Conservation (phyloP, 2,888 invertebrate genomes). For the Andrena fulva region DNA sequence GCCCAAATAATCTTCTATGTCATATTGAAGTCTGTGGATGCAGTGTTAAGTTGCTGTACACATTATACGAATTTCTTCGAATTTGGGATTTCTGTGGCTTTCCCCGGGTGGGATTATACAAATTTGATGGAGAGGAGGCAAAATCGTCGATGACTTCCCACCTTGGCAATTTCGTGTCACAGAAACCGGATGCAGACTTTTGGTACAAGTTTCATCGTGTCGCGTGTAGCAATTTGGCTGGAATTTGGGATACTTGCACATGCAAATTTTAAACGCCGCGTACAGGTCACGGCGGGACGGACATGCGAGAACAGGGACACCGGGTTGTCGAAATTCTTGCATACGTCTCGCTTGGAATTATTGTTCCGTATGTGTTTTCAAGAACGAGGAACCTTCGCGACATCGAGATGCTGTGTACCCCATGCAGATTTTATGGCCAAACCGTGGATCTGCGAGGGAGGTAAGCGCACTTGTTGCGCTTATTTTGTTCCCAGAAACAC, state of each 20-base stretch:
- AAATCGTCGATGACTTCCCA: conserved; percentile 3
- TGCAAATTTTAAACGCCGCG: conserved; percentile 27
- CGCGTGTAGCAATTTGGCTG: conserved; percentile 50
- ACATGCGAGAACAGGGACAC: conserved; percentile 25
- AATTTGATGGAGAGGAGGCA: background rate
- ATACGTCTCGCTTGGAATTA: conserved; percentile 28
- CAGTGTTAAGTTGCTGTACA: no score
- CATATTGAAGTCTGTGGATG: no score
- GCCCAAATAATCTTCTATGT: no score
- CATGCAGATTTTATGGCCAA: conserved; percentile 37
- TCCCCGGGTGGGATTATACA: background rate
- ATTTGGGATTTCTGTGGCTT: background rate
- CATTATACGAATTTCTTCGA: no score
- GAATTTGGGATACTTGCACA: conserved; percentile 57
- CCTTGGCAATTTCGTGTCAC: conserved; percentile 10
- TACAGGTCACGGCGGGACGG: conserved; percentile 18
- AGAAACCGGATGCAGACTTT: conserved; percentile 48
- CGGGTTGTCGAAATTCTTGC: conserved; percentile 33
- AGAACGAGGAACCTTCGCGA: conserved; percentile 20
- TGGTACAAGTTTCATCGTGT: conserved; percentile 46
- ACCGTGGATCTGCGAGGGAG: conserved; percentile 22
- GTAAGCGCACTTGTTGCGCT: conserved; percentile 15
- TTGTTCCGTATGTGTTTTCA: background rate
- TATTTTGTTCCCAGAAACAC: conserved; percentile 24
- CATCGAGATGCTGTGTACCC: conserved; percentile 7